Percentiles rank a stretch among this genome's conserved stretches.
Conservation (phyloP, 2,888 invertebrate genomes). For the Tetramorium bicarinatum region DNA sequence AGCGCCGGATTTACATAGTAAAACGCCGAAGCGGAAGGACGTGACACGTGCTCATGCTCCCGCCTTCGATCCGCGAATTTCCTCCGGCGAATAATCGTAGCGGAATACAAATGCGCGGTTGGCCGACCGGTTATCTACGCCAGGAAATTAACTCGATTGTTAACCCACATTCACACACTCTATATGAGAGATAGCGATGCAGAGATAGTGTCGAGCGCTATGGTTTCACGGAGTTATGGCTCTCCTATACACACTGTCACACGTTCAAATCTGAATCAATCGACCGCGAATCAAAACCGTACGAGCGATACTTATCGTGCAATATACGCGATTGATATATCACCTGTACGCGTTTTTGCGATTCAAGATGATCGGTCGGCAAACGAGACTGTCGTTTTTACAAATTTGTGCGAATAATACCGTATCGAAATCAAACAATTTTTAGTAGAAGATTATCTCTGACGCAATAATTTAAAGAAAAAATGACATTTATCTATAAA, state of each 20-base stretch:
- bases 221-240: constrained; percentile 40
- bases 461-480: neutral
- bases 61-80: constrained; percentile 67
- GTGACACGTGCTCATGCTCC: constrained; percentile 49
- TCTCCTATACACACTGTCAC: neutral
- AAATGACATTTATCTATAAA: neutral
- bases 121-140: constrained; percentile 62
- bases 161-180: constrained; percentile 69
- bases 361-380: neutral
- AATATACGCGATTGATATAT: neutral
- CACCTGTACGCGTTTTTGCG: neutral
- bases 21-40: constrained; percentile 31
- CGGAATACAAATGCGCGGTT: constrained; percentile 60
- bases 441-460: neutral
- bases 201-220: constrained; percentile 19
- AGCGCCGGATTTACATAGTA: constrained; percentile 42
- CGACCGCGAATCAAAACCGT: constrained; percentile 26
- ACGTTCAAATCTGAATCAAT: constrained; percentile 40
- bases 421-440: neutral
- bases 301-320: constrained; percentile 28
- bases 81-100: constrained; percentile 64
- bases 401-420: neutral
- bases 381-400: neutral
- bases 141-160: constrained; percentile 75
- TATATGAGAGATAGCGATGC: constrained; percentile 54